Base-by-base conservation (phyloP, 2,113 vertebrate genomes). In the Macroglossus sobrinus region DNA sequence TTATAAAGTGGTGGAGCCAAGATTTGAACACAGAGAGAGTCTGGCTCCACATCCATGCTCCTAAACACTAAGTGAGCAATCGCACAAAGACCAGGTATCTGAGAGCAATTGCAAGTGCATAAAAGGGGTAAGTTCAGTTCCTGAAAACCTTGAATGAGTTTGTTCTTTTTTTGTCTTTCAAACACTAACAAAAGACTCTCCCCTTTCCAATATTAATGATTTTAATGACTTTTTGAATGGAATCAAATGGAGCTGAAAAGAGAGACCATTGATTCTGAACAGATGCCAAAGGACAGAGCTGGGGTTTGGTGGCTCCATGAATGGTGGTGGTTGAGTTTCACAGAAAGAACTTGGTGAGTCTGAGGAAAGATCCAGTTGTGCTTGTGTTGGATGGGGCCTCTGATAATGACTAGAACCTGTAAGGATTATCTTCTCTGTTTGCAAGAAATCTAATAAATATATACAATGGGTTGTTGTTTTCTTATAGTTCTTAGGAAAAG, bases 151-250 rank as follows among this genome's bases (percentile, higher is more conserved):
- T 81, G 43, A 88, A 61, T 53, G 9, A 71, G 47, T 90, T 57
- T 89, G 15, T 86, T 33, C 28, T 78, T 80, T 57, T 43, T 96
- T 96, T 85, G 64, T 69, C 66, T 89, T 94, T 18, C 10, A 86
- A 90, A n/a, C 22, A 59, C 18, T 76, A 50, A 93, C 26, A 50
- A 64, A 90, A 43, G 47, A 40, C 24, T 24, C 22, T 69, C 11
- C 4, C 3, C 2, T 94, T 88, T 76, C 61, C 69, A 53, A 7
- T 26, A n/a, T 30, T 89, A 90, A 57, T 71, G 35, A 76, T 76
- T 94, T 87, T 14, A 85, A 2, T 68, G 72, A 38, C 24, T 82
- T 50, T 84, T 66, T 82, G 40, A 95, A 45, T 82, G 33, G 50
- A 89, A 69, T 38, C 28, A 71, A 78, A 53, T n/a, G 33, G 15